phyloP scores from a whole-genome alignment of 2,113 vertebrate genomes.

The Patagioenas fasciata region DNA sequence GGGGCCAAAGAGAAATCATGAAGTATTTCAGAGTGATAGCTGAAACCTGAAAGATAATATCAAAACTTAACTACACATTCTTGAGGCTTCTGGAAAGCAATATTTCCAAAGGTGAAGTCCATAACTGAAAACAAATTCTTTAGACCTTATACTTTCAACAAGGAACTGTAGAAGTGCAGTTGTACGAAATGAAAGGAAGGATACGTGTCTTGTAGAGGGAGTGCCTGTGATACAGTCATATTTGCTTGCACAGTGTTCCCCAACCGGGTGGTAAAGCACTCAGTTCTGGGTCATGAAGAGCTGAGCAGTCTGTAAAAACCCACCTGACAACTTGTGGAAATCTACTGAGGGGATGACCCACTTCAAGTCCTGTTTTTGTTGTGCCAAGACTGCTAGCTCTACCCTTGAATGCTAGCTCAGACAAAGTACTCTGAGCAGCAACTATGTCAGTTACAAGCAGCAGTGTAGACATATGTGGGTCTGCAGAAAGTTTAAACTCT shows the following conservation, averaged over 20 bases:
- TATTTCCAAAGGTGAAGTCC: background rate
- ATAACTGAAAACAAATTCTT: background rate
- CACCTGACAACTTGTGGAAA: background rate
- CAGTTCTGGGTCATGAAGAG: background rate
- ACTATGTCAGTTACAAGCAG: background rate
- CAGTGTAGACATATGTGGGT: background rate
- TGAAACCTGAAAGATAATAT: background rate
- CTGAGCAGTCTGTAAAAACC: background rate
- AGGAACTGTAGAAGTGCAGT: background rate
- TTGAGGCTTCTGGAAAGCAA: background rate
- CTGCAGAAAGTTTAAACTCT: background rate
- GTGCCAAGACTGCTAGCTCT: background rate
- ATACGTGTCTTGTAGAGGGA: background rate
- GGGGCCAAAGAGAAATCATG: background rate
- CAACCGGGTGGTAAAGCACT: background rate
- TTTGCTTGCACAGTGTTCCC: background rate
- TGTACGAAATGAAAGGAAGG: background rate
- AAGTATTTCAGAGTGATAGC: background rate
- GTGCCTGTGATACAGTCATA: background rate
- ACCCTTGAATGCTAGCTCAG: background rate
- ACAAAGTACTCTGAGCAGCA: rapidly evolving
- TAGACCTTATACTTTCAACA: background rate
- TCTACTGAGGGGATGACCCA: background rate
- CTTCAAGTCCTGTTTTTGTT: background rate
- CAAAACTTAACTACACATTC: background rate